Base-by-base conservation (phyloP, 2,797 vertebrate species). In the Pseudotriccus pelzelni region DNA sequence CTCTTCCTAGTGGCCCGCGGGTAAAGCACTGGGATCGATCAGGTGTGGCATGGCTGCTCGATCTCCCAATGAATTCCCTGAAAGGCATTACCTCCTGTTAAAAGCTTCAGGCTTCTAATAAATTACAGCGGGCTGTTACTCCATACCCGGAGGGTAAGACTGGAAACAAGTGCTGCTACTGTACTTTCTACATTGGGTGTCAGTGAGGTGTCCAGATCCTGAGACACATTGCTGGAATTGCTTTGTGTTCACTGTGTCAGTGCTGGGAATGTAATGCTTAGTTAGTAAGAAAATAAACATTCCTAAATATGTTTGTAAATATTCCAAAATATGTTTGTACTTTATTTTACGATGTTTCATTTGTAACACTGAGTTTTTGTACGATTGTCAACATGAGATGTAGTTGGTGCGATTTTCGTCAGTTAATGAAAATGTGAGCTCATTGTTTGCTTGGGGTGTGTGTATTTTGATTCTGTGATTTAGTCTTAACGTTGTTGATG, bases 141-240 rank as follows among this genome's bases (percentile, higher is more conserved):
- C 30, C 67, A 0, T 44, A 0, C 46, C 8, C 32, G 1, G 24
- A 30, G 44, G 7, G 19, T 8, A 8, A 6, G 11, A 2, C 46
- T 24, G 60, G 34, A 49, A 60, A 18, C 23, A 22, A 15, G 34
- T 14, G 10, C 75, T 59, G 46, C 36, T 11, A 0, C 24, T 8
- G 24, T 12, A 2, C 50, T 64, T 70, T 17, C 4, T 20, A 0
- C 49, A 1, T 1, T 0, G 39, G 32, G 2, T 17, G 0, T 6
- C 15, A 2, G 62, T 1, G 46, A 32, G 34, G 1, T 6, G 30
- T 7, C 14, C 85, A 1, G 39, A 39, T 32, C 5, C 47, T 30
- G n/a, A 2, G 6, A 72, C 39, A 3, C 63, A 0, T 8, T 27
- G 44, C 79, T 27, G 1, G 21, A 4, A 8, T 6, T 6, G 39